phyloP scores from a whole-genome alignment of 1,140 invertebrate genomes.

The Drosophila chauvacae region DNA sequence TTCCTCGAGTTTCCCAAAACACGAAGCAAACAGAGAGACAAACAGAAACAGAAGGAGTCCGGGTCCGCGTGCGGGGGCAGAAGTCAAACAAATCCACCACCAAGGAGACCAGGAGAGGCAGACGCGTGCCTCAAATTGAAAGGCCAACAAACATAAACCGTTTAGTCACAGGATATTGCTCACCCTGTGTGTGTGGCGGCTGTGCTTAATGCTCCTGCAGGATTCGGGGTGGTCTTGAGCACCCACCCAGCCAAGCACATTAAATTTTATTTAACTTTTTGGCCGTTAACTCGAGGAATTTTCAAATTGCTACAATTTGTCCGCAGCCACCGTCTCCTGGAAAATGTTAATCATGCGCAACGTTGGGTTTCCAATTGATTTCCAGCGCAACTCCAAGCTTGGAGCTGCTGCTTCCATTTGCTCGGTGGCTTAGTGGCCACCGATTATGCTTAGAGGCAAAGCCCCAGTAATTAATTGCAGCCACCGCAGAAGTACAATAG shows the following conservation, averaged over 20 bases:
- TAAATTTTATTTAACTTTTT: constrained; percentile 78
- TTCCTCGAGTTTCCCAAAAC: constrained; percentile 28
- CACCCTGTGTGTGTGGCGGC: constrained; percentile 50
- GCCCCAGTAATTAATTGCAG: constrained; percentile 71
- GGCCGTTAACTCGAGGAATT: constrained; percentile 74
- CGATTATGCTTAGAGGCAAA: constrained; percentile 62
- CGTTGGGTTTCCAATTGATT: constrained; percentile 76
- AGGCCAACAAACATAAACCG: constrained; percentile 84
- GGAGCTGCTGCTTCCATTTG: constrained; percentile 30
- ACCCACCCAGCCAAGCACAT: constrained; percentile 54
- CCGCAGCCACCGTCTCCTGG: constrained; percentile 6
- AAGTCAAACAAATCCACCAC: constrained; percentile 74
- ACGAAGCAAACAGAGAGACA: constrained; percentile 44
- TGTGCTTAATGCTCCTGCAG: constrained; percentile 44
- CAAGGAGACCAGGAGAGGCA: constrained; percentile 40
- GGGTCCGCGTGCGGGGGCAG: constrained; percentile 25
- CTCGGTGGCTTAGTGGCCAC: constrained; percentile 53
- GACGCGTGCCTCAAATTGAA: constrained; percentile 82
- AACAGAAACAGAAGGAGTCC: constrained; percentile 25
- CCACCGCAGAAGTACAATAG: constrained; percentile 36
- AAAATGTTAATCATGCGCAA: constrained; percentile 73
- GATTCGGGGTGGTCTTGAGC: constrained; percentile 55
- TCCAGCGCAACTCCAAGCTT: constrained; percentile 19
- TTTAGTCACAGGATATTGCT: constrained; percentile 85
- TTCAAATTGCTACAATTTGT: constrained; percentile 78